Percentiles rank a stretch among this genome's conserved stretches.
Evolutionary conservation across 2,888 invertebrate species (phyloP).

Genomic region (Watsonalla binaria): DNA sequence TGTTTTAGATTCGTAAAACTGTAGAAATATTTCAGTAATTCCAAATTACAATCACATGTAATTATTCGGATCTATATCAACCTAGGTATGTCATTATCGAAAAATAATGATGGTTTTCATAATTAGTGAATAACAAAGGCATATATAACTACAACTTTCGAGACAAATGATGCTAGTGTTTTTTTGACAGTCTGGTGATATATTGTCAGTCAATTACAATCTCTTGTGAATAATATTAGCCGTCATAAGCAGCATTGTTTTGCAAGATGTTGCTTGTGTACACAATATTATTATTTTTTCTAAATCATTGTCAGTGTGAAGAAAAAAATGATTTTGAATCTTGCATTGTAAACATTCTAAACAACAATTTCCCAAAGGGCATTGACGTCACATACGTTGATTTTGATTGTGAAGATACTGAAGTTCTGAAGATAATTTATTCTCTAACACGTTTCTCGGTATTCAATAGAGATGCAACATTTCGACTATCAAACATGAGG

Average conservation of each 20-base stretch:
- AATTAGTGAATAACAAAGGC: not conserved
- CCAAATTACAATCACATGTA: no score
- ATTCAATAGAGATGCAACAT: not conserved
- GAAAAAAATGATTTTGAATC: not conserved
- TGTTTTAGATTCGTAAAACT: no score
- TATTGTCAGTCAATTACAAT: no score
- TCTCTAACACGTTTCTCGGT: not conserved
- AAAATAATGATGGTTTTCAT: not conserved
- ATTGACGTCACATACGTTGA: not conserved
- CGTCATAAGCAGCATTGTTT: no score
- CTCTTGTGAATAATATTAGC: no score
- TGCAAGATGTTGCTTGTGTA: not conserved
- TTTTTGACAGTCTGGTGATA: no score
- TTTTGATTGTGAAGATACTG: not conserved
- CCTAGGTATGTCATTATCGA: not conserved
- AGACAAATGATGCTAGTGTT: no score
- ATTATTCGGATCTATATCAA: not conserved
- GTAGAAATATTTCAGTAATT: no score
- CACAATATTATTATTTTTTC: not conserved
- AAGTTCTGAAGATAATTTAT: not conserved
- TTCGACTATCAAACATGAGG: not conserved
- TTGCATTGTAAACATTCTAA: not conserved
- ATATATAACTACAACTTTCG: not conserved
- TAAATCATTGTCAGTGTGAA: not conserved
- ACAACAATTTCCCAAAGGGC: not conserved